phyloP scores from a whole-genome alignment of 2,888 invertebrate genomes.

The Osmoderma eremita region DNA sequence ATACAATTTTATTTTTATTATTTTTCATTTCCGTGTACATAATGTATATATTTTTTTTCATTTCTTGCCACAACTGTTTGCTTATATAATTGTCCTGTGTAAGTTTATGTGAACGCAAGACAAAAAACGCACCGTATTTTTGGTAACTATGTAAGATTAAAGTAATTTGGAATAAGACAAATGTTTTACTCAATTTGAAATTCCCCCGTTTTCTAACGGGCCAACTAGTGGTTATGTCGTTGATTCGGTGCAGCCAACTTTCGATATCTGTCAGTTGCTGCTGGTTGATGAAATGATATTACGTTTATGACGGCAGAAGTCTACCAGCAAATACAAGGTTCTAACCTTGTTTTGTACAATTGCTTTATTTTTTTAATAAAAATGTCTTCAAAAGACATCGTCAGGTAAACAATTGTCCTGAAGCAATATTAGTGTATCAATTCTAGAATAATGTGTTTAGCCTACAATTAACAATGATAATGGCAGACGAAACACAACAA shows the following conservation, averaged over 20 bases:
- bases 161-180: constrained; percentile 5
- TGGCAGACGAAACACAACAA: constrained; percentile 53
- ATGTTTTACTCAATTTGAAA: not conserved
- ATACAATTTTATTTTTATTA: not conserved
- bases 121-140: constrained; percentile 9
- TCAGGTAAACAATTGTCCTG: not conserved
- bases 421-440: not conserved
- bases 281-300: not conserved
- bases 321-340: constrained; percentile 9
- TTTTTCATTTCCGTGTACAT: constrained; percentile 18
- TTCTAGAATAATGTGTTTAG: not conserved
- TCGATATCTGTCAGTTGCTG: too few relatives aligned
- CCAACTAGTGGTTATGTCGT: too few relatives aligned
- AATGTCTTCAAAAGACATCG: not conserved
- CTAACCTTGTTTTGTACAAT: constrained; percentile 15
- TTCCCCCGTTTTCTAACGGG: not conserved
- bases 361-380: constrained; percentile 15
- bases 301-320: not conserved
- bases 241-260: too few relatives aligned
- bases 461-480: not conserved
- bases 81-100: not conserved
- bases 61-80: too few relatives aligned
- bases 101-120: not conserved
- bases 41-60: constrained; percentile 13
- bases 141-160: constrained; percentile 5